Evolutionary conservation across 2,797 vertebrate species (phyloP).

Genomic region (Gallinago nigripennis): DNA sequence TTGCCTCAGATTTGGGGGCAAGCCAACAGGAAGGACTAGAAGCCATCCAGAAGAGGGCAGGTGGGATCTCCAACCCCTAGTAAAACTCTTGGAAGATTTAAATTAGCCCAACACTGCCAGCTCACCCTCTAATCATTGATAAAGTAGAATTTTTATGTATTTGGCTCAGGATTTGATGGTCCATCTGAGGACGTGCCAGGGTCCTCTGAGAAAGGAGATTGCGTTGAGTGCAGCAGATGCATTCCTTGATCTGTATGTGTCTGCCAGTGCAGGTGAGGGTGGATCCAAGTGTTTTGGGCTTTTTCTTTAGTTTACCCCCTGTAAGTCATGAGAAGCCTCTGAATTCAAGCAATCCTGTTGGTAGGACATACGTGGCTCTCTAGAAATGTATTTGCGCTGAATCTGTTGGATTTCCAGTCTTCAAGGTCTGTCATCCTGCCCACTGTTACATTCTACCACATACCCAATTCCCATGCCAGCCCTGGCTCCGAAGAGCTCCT

Average conservation of each 20-base stretch:
- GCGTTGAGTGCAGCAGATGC: neutral
- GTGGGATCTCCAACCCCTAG: neutral
- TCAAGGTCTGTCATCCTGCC: neutral
- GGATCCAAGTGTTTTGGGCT: neutral
- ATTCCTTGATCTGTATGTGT: rapidly evolving
- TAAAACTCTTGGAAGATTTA: constrained; percentile 10
- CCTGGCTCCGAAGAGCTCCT: neutral
- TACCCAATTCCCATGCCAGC: neutral
- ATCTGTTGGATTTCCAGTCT: neutral
- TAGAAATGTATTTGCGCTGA: neutral
- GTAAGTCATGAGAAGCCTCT: neutral
- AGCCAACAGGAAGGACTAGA: constrained; percentile 29
- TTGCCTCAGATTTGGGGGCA: constrained; percentile 37
- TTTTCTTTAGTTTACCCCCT: neutral
- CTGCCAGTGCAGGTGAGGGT: neutral
- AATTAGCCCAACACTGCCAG: neutral
- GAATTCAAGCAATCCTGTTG: neutral
- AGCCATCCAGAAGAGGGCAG: neutral
- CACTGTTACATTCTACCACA: rapidly evolving
- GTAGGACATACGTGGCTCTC: rapidly evolving
- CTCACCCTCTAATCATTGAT: neutral
- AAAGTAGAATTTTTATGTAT: neutral
- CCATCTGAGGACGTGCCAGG: neutral
- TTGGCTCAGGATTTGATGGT: neutral
- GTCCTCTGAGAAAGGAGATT: neutral